Conservation (phyloP, 2,113 vertebrate species). For the Plectropomus leopardus region DNA sequence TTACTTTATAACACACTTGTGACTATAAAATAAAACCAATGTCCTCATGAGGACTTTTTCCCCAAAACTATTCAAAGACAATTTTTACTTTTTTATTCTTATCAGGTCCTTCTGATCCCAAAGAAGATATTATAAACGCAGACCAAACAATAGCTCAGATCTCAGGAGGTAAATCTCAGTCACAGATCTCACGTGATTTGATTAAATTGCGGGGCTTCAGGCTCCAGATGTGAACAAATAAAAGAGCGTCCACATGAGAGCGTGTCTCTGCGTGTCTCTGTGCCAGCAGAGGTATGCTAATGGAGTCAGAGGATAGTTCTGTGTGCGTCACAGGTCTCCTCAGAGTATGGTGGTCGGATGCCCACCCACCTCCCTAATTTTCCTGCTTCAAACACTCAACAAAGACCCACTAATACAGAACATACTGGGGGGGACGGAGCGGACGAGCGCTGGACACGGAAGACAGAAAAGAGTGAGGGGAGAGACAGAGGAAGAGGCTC, state of each 20-base stretch:
- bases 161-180: background rate
- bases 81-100: no score
- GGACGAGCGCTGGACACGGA: constrained; percentile 32
- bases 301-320: constrained; percentile 67
- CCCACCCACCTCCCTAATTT: constrained; percentile 55
- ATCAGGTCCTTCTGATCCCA: no score
- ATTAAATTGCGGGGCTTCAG: constrained; percentile 6
- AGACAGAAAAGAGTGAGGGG: background rate
- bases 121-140: no score
- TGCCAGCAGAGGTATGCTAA: constrained; percentile 69
- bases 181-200: constrained; percentile 4
- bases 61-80: no score
- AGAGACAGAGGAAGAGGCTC: constrained; percentile 55
- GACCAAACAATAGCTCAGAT: no score
- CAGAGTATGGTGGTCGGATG: constrained; percentile 49
- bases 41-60: no score
- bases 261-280: constrained; percentile 23
- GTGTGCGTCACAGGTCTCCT: constrained; percentile 71
- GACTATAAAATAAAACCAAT: no score
- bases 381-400: constrained; percentile 65
- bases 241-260: constrained; percentile 48
- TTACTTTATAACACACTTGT: no score
- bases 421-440: constrained; percentile 67
- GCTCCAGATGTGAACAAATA: constrained; percentile 35
- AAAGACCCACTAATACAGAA: constrained; percentile 80